Evolutionary conservation across 2,888 invertebrate genomes (phyloP).

Genomic region (Hirtodrosophila confusa): DNA sequence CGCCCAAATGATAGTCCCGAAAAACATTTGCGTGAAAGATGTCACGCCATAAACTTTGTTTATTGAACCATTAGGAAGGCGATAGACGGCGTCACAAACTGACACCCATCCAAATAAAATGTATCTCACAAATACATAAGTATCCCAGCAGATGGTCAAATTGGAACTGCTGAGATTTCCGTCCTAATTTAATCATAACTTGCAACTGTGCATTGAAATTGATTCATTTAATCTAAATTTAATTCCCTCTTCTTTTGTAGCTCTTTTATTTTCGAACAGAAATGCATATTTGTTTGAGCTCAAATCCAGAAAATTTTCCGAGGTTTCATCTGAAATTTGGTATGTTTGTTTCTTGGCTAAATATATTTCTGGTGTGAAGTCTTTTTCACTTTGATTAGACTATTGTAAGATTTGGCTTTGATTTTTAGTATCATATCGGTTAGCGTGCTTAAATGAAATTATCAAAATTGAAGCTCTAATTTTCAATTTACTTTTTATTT

Average conservation of each 20-base stretch:
- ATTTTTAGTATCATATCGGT: no score
- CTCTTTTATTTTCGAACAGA: no score
- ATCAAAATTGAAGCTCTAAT: no score
- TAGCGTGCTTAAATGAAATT: no score
- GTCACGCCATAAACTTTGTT: slow-evolving; percentile 76
- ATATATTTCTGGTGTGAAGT: not conserved
- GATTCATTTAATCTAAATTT: no score
- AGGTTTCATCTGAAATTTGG: not conserved
- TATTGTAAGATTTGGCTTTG: no score
- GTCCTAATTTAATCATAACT: slow-evolving; percentile 1
- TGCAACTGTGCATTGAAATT: not conserved
- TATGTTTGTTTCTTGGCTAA: not conserved
- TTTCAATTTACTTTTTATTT: no score
- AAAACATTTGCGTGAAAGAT: slow-evolving; percentile 74
- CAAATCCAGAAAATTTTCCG: no score
- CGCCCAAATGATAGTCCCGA: slow-evolving; percentile 25
- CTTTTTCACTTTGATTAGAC: not conserved
- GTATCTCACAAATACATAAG: slow-evolving; percentile 42
- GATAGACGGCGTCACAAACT: slow-evolving; percentile 50
- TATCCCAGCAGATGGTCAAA: slow-evolving; percentile 8
- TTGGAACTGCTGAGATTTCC: not conserved
- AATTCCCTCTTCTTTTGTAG: no score
- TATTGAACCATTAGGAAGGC: slow-evolving; percentile 71
- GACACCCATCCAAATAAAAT: slow-evolving; percentile 40
- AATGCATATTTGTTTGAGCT: no score